phyloP scores from a whole-genome alignment of 2,797 vertebrate species.

The Mus spretus region DNA sequence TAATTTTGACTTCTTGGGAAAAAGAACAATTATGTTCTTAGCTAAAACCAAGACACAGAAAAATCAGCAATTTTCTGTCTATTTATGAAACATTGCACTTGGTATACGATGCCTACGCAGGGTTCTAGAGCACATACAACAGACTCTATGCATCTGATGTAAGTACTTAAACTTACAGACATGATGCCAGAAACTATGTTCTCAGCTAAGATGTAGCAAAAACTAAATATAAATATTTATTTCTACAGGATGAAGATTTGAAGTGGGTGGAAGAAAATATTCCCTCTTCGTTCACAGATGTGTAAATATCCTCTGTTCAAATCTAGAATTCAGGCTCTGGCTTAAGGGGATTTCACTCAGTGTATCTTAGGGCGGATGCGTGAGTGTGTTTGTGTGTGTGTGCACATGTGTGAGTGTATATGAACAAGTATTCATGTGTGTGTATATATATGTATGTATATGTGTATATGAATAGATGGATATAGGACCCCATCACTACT shows the following conservation, averaged over 20 bases:
- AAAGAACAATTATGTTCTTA: neutral
- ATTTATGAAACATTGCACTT: neutral
- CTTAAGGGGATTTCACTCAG: neutral
- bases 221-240: constrained; percentile 69
- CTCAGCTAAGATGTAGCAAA: constrained; percentile 44
- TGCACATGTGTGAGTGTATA: neutral
- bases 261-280: constrained; percentile 96
- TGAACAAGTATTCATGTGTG: neutral
- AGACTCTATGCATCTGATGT: constrained; percentile 21
- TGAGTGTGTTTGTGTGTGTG: neutral
- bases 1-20: constrained; percentile 33
- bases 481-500: neutral
- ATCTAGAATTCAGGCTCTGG: neutral
- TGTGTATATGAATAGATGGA: neutral
- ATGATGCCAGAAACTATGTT: constrained; percentile 39
- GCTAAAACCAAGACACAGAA: constrained; percentile 48
- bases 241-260: constrained; percentile 92
- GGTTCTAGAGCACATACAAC: neutral
- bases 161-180: neutral
- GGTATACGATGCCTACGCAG: neutral
- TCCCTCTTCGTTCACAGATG: constrained; percentile 93
- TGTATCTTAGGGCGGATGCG: neutral
- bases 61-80: constrained; percentile 26
- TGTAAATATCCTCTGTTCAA: constrained; percentile 89
- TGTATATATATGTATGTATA: neutral